phyloP scores from a whole-genome alignment of 1,140 invertebrate genomes.

The Metopolophium dirhodum region DNA sequence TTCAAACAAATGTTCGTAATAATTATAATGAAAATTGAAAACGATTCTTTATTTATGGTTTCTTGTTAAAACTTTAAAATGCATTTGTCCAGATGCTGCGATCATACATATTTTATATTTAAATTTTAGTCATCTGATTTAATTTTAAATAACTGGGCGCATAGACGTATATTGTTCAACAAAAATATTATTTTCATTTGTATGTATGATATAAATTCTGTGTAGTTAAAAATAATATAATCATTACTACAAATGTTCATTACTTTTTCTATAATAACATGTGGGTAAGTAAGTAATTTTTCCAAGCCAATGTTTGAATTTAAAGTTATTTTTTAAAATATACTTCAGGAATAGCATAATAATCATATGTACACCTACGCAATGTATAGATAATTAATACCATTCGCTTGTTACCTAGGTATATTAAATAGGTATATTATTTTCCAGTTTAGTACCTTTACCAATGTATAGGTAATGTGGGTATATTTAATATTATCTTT shows the following conservation, averaged over 20 bases:
- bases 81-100: not conserved
- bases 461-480: too few species aligned
- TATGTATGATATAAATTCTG: not conserved
- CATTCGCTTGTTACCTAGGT: not conserved
- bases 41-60: not conserved
- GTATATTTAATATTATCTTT: too few species aligned
- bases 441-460: too few species aligned
- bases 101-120: not conserved
- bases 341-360: not conserved
- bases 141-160: not conserved
- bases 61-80: not conserved
- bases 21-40: constrained; percentile 15
- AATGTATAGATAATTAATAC: not conserved
- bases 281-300: not conserved
- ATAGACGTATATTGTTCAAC: not conserved
- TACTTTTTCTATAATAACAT: not conserved
- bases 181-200: not conserved
- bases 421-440: too few species aligned
- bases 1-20: constrained; percentile 17
- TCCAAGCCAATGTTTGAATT: not conserved
- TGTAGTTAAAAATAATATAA: not conserved
- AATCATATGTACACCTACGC: not conserved
- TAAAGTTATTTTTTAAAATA: not conserved
- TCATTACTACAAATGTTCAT: not conserved
- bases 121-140: not conserved